These are phyloP conservation scores for Punctoribates punctum DNA, from an alignment of 2,888 invertebrate species.

Conservation along the genomic window DNA sequence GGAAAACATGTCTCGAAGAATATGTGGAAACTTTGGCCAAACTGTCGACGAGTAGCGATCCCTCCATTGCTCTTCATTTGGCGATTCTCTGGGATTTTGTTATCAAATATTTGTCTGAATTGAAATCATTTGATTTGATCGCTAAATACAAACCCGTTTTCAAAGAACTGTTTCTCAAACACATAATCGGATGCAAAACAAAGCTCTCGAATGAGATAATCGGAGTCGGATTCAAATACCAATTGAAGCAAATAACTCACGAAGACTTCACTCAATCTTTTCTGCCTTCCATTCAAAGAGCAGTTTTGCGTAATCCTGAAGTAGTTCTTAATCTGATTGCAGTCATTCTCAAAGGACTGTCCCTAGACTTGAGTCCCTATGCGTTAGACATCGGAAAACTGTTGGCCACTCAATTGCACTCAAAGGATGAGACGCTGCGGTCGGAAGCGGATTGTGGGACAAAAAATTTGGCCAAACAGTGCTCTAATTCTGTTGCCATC, in stretches of 20 bases:
- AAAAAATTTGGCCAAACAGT: slow-evolving; percentile 67
- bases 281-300: slow-evolving; percentile 80
- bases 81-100: slow-evolving; percentile 43
- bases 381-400: slow-evolving; percentile 39
- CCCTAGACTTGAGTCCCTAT: slow-evolving; percentile 62
- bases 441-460: slow-evolving; percentile 70
- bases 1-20: slow-evolving; percentile 25
- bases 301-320: slow-evolving; percentile 90
- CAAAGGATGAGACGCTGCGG: slow-evolving; percentile 74
- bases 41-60: slow-evolving; percentile 4
- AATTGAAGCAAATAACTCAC: slow-evolving; percentile 46
- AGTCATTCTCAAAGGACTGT: slow-evolving; percentile 66
- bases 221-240: slow-evolving; percentile 39
- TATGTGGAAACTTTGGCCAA: slow-evolving; percentile 13
- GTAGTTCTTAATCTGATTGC: slow-evolving; percentile 75
- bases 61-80: slow-evolving; percentile 21
- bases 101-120: slow-evolving; percentile 38
- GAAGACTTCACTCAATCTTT: slow-evolving; percentile 68
- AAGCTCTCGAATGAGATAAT: slow-evolving; percentile 40
- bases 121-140: slow-evolving; percentile 18
- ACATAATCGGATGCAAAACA: slow-evolving; percentile 40
- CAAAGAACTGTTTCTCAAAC: slow-evolving; percentile 41
- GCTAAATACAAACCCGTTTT: slow-evolving; percentile 25
- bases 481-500: slow-evolving; percentile 64
- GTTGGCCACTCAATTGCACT: slow-evolving; percentile 69